Evolutionary conservation across 2,888 invertebrate species (phyloP), one percentile per base, ranked within the genome.

Genomic region (Ophion costatus): DNA sequence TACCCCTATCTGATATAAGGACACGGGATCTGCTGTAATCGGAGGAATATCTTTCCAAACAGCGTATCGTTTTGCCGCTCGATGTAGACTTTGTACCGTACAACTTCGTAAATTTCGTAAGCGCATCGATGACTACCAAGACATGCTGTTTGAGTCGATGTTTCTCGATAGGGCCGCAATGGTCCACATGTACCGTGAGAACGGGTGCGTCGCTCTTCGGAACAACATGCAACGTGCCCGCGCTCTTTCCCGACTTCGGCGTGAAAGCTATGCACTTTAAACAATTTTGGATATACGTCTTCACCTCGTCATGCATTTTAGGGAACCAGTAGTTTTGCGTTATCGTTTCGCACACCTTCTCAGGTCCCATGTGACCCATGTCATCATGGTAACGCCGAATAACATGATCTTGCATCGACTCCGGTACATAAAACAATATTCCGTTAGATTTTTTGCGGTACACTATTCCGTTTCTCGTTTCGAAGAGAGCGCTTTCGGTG

Each of bases 381-480:
- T 87, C 82, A 63, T 89, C 87, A 69, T 89, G 86, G 56, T 86
- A 89, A 14, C 71, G 83, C 17, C 61, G 71, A 3, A 86, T n/a
- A 4, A 88, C 69, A 20, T 67, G 76, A 1, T n/a, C 9, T 14
- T 84, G 86, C 85, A 88, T 86, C 2, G 9, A 63, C 10, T 10
- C 56, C 0, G 88, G 88, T 0, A 89, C 87, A 57, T 86, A 88
- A 71, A 89, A 89, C 0, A 89, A 29, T 20, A 87, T 22, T 1
- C 77, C 38, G 0, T 75, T 78, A 0, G 64, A n/a, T 56, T 69
- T 71, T 45, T 89, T 88, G 24, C 81, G 22, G 57, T 87, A 89
- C 0, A 87, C 86, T 6, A 88, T 14, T 11, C 87, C 88, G 71
- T 87, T 79, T 38, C 84, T 69, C 81, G 89, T 70, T 38, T 89